Conservation (phyloP, 2,113 vertebrate species). For the Leucosticte australis region DNA sequence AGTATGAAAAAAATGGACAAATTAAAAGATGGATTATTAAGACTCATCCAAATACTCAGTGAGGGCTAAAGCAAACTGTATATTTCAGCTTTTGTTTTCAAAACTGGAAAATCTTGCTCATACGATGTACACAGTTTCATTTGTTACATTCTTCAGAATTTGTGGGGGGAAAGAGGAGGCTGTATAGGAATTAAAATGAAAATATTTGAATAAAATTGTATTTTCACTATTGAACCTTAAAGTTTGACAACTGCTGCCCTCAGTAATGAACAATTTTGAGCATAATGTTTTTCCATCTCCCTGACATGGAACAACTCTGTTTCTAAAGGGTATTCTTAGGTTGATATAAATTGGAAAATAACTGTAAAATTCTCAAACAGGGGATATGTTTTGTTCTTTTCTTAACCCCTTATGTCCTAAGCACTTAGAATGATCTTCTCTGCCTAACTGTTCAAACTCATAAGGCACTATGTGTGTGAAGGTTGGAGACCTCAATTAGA, state of each 20-base stretch:
- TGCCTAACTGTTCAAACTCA: slow-evolving; percentile 49
- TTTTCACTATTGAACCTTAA: slow-evolving; percentile 63
- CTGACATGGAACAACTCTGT: not conserved
- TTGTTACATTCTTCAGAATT: slow-evolving; percentile 49
- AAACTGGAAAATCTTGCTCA: slow-evolving; percentile 64
- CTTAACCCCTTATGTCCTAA: slow-evolving; percentile 9
- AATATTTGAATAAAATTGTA: slow-evolving; percentile 72
- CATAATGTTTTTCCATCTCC: slow-evolving; percentile 14
- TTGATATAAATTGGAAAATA: slow-evolving; percentile 21
- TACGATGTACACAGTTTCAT: slow-evolving; percentile 51
- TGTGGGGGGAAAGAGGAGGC: not conserved
- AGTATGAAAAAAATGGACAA: slow-evolving; percentile 43
- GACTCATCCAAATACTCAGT: slow-evolving; percentile 25
- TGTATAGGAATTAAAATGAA: slow-evolving; percentile 68
- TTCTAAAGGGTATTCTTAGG: slow-evolving; percentile 26
- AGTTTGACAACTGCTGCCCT: slow-evolving; percentile 69
- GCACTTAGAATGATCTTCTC: slow-evolving; percentile 55
- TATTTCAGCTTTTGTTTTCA: slow-evolving; percentile 68
- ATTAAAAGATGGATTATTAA: slow-evolving; percentile 41
- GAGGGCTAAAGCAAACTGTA: slow-evolving; percentile 66
- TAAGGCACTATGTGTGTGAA: slow-evolving; percentile 29
- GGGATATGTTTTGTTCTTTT: slow-evolving; percentile 34
- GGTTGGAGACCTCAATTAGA: slow-evolving; percentile 33
- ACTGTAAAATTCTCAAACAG: slow-evolving; percentile 6
- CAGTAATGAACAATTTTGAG: slow-evolving; percentile 9